Percentiles rank a stretch among this genome's conserved stretches.
Conservation (phyloP, 1,140 invertebrate species). For the Platyura marginata region DNA sequence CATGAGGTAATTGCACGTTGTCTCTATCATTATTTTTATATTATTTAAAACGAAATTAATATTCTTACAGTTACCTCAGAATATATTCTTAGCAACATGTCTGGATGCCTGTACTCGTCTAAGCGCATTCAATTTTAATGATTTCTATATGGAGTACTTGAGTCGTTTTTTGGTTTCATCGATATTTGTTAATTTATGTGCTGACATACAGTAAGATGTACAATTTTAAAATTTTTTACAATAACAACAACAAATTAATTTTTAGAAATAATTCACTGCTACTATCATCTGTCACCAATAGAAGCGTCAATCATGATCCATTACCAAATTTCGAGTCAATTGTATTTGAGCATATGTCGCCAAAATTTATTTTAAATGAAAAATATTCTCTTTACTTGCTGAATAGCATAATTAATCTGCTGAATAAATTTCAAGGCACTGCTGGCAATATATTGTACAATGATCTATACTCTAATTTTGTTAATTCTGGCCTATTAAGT, state of each 20-base stretch:
- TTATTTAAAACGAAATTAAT: not conserved
- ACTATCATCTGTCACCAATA: not conserved
- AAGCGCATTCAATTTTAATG: not conserved
- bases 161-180: constrained; percentile 13
- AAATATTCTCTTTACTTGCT: constrained; percentile 17
- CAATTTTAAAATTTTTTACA: not conserved
- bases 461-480: no score
- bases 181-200: constrained; percentile 10
- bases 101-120: not conserved
- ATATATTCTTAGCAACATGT: constrained; percentile 11
- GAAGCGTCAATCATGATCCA: constrained; percentile 13
- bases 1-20: constrained; percentile 13
- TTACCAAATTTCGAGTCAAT: constrained; percentile 20
- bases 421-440: not conserved
- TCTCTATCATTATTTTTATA: not conserved
- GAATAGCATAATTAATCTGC: constrained; percentile 12
- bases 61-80: constrained; percentile 14
- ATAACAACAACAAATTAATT: not conserved
- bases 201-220: constrained; percentile 12
- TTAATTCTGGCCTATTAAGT: not conserved
- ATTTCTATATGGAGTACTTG: constrained; percentile 9
- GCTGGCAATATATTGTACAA: not conserved
- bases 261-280: not conserved
- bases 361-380: constrained; percentile 16
- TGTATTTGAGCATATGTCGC: constrained; percentile 7